Percentiles rank a stretch among this genome's conserved stretches.
phyloP scores from a whole-genome alignment of 2,113 vertebrate genomes.

The Blennius ocellaris region DNA sequence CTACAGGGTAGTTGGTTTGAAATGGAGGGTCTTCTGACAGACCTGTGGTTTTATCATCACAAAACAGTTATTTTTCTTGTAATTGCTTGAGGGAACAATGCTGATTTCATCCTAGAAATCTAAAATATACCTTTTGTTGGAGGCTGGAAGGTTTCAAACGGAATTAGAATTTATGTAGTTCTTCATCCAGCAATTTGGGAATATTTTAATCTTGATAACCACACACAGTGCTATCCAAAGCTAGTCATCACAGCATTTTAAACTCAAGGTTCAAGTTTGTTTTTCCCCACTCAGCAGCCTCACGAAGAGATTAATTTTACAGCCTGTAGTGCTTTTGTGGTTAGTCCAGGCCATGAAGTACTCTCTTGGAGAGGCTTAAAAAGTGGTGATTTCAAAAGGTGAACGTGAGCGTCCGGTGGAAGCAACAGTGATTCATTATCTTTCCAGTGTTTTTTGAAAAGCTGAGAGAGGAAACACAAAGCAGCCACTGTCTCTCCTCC shows the following conservation, averaged over 20 bases:
- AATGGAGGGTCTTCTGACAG: constrained; percentile 32
- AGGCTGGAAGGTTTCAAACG: too few species aligned
- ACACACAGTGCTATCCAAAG: too few species aligned
- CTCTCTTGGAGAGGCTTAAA: background rate
- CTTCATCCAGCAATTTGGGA: too few species aligned
- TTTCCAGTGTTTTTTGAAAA: constrained; percentile 20
- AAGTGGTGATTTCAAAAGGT: constrained; percentile 14
- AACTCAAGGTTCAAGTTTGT: background rate
- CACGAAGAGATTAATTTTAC: background rate
- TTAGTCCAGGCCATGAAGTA: background rate
- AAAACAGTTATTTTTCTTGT: background rate
- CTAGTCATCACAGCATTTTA: background rate
- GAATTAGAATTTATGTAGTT: background rate
- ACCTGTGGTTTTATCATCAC: background rate
- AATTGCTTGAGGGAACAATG: background rate
- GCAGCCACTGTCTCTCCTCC: constrained; percentile 11
- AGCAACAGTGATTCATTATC: constrained; percentile 19
- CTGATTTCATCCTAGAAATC: too few species aligned
- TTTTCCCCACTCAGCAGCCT: background rate
- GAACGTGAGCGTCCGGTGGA: background rate
- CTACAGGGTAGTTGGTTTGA: constrained; percentile 10
- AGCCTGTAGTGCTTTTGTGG: background rate
- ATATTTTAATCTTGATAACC: too few species aligned
- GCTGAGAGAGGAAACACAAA: constrained; percentile 18
- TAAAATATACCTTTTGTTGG: too few species aligned